phyloP scores from a whole-genome alignment of 2,113 vertebrate species.

The Pseudopipra pipra region DNA sequence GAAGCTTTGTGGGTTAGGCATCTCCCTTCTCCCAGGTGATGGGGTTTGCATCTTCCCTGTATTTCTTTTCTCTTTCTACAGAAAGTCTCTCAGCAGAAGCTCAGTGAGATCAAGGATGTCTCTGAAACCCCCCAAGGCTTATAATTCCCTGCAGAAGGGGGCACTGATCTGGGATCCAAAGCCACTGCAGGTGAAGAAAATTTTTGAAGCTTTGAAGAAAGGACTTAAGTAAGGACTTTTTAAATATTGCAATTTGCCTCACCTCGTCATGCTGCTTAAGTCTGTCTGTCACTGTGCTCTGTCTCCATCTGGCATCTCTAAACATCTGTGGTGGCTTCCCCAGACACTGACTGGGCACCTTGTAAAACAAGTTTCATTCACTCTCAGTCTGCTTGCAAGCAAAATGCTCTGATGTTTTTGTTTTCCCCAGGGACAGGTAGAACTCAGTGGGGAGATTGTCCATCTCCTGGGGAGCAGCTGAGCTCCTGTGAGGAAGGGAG shows the following conservation, averaged over 20 bases:
- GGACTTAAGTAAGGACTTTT: constrained; percentile 86
- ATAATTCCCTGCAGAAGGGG: constrained; percentile 75
- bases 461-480: background rate
- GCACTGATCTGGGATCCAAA: constrained; percentile 75
- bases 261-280: background rate
- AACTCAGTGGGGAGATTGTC: background rate
- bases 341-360: background rate
- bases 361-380: background rate
- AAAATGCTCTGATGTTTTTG: background rate
- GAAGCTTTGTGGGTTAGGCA: background rate
- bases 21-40: background rate
- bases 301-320: background rate
- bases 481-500: background rate
- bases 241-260: background rate
- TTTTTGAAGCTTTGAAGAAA: constrained; percentile 88
- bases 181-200: constrained; percentile 88
- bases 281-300: background rate
- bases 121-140: constrained; percentile 75
- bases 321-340: background rate
- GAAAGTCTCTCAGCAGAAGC: constrained; percentile 73
- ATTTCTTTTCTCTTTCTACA: background rate
- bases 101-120: constrained; percentile 82
- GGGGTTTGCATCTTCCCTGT: background rate
- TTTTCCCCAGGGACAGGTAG: background rate
- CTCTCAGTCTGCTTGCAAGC: background rate